phyloP scores from a whole-genome alignment of 1,140 invertebrate genomes.

The Trigoniulus corallinus region DNA sequence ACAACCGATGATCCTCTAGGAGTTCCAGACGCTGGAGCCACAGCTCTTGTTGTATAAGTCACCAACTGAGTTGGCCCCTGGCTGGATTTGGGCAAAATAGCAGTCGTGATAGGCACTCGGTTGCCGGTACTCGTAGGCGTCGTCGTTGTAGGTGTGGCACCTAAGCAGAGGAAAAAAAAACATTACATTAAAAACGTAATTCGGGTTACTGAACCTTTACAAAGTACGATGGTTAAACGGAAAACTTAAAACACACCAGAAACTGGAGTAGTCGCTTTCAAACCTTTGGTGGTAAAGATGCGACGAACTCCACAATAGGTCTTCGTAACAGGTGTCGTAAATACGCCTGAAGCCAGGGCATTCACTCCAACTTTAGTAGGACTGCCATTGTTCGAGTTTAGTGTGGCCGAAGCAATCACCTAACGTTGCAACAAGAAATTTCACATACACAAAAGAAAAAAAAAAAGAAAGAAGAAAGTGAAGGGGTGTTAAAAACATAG shows the following conservation, averaged over 20 bases:
- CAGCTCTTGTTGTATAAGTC: conserved; percentile 1
- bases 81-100: conserved; percentile 13
- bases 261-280: conserved; percentile 52
- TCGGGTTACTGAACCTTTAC: not conserved
- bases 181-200: too few relatives aligned
- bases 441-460: too few relatives aligned
- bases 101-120: conserved; percentile 11
- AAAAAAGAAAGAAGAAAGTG: too few relatives aligned
- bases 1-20: conserved; percentile 10
- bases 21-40: not conserved
- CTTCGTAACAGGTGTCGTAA: conserved; percentile 38
- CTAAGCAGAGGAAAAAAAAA: not conserved
- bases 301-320: conserved; percentile 46
- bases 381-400: too few relatives aligned
- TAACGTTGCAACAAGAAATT: too few relatives aligned
- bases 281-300: conserved; percentile 59
- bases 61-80: conserved; percentile 9
- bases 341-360: conserved; percentile 3
- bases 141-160: not conserved
- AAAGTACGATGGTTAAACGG: not conserved
- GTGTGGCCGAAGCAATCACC: too few relatives aligned
- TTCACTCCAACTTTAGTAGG: too few relatives aligned
- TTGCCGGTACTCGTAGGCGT: not conserved
- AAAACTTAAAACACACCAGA: not conserved
- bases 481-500: not conserved